A percentile compares a stretch with the other conserved stretches of the same genome.
These are phyloP conservation scores for Macrosteles quadrilineatus DNA, from an alignment of 1,140 invertebrate genomes.

Conservation along the genomic window DNA sequence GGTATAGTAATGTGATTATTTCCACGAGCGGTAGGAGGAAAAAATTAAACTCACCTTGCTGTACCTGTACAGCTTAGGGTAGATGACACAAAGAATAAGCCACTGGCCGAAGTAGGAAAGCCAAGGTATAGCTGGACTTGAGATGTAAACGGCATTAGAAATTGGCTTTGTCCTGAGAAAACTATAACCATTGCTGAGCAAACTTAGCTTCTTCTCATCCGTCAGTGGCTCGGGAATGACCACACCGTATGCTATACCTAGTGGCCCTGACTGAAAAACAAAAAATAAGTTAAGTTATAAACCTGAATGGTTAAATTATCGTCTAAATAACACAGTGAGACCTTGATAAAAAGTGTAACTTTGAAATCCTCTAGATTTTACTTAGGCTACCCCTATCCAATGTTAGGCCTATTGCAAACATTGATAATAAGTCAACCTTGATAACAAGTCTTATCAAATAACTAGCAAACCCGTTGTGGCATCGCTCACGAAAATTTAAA, in stretches of 20 bases:
- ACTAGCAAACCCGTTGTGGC: too few relatives aligned
- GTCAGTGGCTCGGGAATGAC: not conserved
- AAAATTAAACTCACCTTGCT: slow-evolving; percentile 14
- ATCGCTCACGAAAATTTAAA: too few relatives aligned
- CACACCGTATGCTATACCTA: not conserved
- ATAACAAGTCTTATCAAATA: too few relatives aligned
- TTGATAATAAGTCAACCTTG: too few relatives aligned
- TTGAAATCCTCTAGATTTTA: too few relatives aligned
- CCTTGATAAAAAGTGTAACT: too few relatives aligned
- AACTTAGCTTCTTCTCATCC: not conserved
- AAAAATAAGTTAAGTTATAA: not conserved
- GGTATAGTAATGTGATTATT: too few relatives aligned
- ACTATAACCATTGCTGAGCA: not conserved
- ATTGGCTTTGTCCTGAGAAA: not conserved
- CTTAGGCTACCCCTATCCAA: too few relatives aligned
- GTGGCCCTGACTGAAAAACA: not conserved
- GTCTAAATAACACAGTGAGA: too few relatives aligned
- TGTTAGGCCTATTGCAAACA: too few relatives aligned
- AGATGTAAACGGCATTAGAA: not conserved
- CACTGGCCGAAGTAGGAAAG: not conserved
- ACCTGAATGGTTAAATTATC: too few relatives aligned
- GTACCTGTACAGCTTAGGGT: not conserved
- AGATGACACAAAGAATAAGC: not conserved
- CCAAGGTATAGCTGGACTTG: not conserved
- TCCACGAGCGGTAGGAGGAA: too few relatives aligned